Conservation (phyloP, 2,113 vertebrate genomes). For the Irena cyanogastra region DNA sequence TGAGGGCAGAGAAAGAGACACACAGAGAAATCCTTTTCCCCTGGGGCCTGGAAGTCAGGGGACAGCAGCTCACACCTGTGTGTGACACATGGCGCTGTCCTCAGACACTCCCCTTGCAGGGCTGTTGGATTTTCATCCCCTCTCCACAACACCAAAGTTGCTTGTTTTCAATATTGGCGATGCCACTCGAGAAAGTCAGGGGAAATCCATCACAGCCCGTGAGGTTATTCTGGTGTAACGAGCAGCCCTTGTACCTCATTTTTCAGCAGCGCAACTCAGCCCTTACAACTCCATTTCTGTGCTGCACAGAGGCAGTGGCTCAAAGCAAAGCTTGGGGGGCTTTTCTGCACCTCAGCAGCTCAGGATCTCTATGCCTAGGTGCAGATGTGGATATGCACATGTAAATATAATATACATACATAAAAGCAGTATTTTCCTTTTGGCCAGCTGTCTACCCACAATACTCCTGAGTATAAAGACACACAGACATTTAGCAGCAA, state of each 20-base stretch:
- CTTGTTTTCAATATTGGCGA: not conserved
- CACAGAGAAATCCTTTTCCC: not conserved
- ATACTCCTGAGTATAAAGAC: rapidly evolving
- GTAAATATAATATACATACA: not conserved
- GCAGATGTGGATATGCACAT: not conserved
- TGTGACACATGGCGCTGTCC: rapidly evolving
- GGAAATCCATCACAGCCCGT: not conserved
- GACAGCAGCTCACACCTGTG: not conserved
- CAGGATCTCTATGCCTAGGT: rapidly evolving
- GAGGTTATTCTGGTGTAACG: not conserved
- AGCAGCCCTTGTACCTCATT: slow-evolving; percentile 20
- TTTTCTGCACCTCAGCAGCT: not conserved
- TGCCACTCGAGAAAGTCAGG: not conserved
- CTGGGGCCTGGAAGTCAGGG: rapidly evolving
- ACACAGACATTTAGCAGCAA: not conserved
- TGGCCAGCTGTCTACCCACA: not conserved
- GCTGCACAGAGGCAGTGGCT: not conserved
- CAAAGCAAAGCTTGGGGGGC: not conserved
- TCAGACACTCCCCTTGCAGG: rapidly evolving
- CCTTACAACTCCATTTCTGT: not conserved
- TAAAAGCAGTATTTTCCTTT: not conserved
- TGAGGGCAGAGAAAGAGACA: not conserved
- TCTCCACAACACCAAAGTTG: not conserved
- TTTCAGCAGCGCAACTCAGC: not conserved
- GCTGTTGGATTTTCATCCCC: not conserved